Evolutionary conservation across 2,797 vertebrate genomes (phyloP), one percentile per base, ranked within the genome.

Genomic region (Adrianichthys oophorus): DNA sequence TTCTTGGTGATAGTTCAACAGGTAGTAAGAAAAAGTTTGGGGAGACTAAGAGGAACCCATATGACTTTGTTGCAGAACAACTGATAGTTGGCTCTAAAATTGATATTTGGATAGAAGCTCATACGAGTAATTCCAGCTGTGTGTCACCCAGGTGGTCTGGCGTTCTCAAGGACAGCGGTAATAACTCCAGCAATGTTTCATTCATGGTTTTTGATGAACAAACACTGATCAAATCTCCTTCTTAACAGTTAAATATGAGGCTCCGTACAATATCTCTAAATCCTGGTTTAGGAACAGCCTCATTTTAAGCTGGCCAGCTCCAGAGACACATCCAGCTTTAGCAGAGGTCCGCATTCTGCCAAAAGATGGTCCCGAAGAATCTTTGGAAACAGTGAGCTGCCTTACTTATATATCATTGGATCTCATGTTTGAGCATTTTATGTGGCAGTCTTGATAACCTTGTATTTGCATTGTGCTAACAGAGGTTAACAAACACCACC

Each of bases 181-280:
- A 37, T 7, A 4, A 40, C 1, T 2, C 1, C 18, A 48, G 12
- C 40, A 6, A 4, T 18, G 41, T 50, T 62, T 6, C 4, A 2
- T 16, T 12, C 4, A 26, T 15, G 29, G 14, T 40, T 49, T 49
- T 49, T 49, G 46, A 24, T 42, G 7, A 15, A 0, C 16, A 64
- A 16, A 4, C 26, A 52, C 3, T 19, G 19, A 47, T 23, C 5
- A 45, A 64, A 18, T 42, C 15, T 8, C 42, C 53, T 52, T 6
- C 19, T 74, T 44, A 37, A 56, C 73, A 91, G 90, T 90, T 23
- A 90, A 90, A 54, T 87, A 78, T 47, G 56, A 70, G 17, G 48
- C 56, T 1, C 86, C 90, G 26, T 2, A 40, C 19, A 48, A 69
- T 7, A 59, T 87, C 21, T 17, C 4, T 0, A 16, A 62, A 17